phyloP scores from a whole-genome alignment of 2,797 vertebrate species.

The Moxostoma hubbsi region DNA sequence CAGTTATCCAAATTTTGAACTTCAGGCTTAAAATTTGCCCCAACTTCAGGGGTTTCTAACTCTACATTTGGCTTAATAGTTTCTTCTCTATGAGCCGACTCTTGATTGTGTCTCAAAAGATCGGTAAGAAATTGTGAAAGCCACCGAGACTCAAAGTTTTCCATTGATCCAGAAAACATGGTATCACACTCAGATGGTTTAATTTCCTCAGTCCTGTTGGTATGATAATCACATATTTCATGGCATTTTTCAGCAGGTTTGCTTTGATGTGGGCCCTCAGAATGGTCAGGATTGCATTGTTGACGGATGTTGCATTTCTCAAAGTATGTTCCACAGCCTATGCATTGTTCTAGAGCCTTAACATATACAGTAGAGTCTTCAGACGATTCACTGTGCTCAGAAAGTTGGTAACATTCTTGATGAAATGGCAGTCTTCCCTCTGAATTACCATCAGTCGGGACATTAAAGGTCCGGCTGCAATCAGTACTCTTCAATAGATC shows the following conservation, averaged over 20 bases:
- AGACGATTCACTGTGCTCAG: slow-evolving; percentile 55
- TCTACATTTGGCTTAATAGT: slow-evolving; percentile 7
- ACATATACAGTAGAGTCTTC: slow-evolving; percentile 53
- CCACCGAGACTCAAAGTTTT: slow-evolving; percentile 59
- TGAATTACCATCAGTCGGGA: slow-evolving; percentile 8
- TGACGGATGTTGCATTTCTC: slow-evolving; percentile 68
- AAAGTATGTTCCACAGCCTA: slow-evolving; percentile 59
- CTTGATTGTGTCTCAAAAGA: slow-evolving; percentile 46
- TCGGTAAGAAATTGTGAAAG: slow-evolving; percentile 59
- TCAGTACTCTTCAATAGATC: slow-evolving; percentile 19
- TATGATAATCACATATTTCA: slow-evolving; percentile 6
- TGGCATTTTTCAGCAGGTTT: slow-evolving; percentile 26
- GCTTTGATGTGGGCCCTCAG: slow-evolving; percentile 41
- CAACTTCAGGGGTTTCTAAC: not conserved
- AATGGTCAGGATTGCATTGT: slow-evolving; percentile 58
- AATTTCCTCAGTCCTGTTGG: not conserved
- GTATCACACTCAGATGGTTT: slow-evolving; percentile 42
- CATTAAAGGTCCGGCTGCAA: slow-evolving; percentile 17
- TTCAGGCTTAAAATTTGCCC: slow-evolving; percentile 32
- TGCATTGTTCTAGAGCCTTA: slow-evolving; percentile 63
- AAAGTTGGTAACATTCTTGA: slow-evolving; percentile 22
- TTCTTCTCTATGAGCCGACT: slow-evolving; percentile 25
- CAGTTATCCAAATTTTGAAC: slow-evolving; percentile 59
- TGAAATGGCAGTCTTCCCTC: slow-evolving; percentile 40
- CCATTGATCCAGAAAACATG: slow-evolving; percentile 62